These are phyloP conservation scores for Propithecus deckenii DNA, from an alignment of 2,797 vertebrate genomes.

Conservation along the genomic window DNA sequence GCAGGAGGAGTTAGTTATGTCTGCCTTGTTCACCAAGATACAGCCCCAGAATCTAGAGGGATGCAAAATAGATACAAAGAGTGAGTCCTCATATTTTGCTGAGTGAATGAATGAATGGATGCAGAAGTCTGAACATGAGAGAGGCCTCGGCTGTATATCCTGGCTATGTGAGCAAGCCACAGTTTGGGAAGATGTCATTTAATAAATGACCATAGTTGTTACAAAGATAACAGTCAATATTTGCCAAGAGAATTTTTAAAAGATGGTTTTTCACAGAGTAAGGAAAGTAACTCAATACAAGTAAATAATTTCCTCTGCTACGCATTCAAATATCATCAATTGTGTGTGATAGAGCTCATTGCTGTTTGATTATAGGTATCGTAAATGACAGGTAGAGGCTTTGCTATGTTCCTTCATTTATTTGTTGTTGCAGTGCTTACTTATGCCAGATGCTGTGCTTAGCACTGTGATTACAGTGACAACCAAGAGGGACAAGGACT, in stretches of 20 bases:
- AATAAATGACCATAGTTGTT: neutral
- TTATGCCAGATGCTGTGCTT: neutral
- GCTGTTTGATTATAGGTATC: neutral
- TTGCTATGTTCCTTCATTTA: neutral
- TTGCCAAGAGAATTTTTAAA: constrained; percentile 10
- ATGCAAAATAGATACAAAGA: neutral
- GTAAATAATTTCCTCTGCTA: neutral
- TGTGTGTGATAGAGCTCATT: neutral
- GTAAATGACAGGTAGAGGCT: neutral
- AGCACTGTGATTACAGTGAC: neutral
- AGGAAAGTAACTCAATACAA: neutral
- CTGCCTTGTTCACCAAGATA: neutral
- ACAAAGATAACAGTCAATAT: neutral
- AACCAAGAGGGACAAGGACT: neutral
- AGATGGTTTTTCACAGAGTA: neutral
- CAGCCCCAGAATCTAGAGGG: neutral
- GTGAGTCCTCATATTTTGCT: neutral
- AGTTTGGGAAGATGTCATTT: neutral
- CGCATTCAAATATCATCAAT: neutral
- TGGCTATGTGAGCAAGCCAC: neutral
- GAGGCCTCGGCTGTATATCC: neutral
- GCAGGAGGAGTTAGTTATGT: neutral
- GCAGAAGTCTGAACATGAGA: neutral
- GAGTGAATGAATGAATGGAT: neutral
- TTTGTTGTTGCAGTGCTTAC: neutral